Percentiles rank a stretch among this genome's conserved stretches.
Evolutionary conservation across 2,888 invertebrate species (phyloP).

Genomic region (Cacoxenus indagator): DNA sequence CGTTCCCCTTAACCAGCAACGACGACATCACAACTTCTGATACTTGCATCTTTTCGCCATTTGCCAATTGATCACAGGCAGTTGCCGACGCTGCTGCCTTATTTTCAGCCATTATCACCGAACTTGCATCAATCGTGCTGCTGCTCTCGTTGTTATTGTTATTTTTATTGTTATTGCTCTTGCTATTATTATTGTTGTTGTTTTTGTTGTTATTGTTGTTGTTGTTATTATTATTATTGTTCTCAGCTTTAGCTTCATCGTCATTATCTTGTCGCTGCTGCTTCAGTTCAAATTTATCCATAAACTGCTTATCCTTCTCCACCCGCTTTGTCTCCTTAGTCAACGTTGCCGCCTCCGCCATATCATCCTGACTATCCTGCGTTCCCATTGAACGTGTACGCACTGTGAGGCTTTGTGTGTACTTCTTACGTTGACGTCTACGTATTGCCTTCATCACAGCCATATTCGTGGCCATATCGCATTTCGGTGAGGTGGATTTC

Average conservation of each 20-base stretch:
- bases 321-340: background rate
- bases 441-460: background rate
- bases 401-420: background rate
- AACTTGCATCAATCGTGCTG: no score
- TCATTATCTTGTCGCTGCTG: conserved; percentile 6
- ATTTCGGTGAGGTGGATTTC: background rate
- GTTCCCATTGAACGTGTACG: background rate
- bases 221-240: background rate
- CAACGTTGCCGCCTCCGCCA: background rate
- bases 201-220: background rate
- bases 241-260: conserved; percentile 12
- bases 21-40: no score
- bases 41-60: no score
- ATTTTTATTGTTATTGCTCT: no score
- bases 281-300: background rate
- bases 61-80: background rate
- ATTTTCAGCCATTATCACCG: background rate
- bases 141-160: no score
- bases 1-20: no score
- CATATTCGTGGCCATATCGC: background rate
- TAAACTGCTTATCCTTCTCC: no score
- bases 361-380: no score
- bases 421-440: background rate
- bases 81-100: background rate
- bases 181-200: background rate